Conservation (phyloP, 1,140 invertebrate genomes). For the Delia radicum region DNA sequence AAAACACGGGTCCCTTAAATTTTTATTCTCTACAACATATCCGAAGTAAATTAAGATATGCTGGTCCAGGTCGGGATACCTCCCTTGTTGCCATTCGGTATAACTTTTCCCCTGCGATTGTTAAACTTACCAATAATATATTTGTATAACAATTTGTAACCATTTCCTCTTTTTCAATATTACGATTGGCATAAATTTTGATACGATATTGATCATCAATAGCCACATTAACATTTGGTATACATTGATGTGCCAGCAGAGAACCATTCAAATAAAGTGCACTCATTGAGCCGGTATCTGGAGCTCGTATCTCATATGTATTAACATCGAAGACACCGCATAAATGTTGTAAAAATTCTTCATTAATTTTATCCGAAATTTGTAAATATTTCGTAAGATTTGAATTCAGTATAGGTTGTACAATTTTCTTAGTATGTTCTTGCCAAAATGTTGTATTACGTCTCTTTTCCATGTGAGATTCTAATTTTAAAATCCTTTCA, state of each 20-base stretch:
- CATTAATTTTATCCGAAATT: constrained; percentile 41
- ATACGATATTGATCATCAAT: constrained; percentile 65
- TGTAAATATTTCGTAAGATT: constrained; percentile 39
- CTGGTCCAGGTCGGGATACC: no score
- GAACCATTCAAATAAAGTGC: constrained; percentile 67
- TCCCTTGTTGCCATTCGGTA: no score
- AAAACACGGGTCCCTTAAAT: no score
- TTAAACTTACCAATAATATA: constrained; percentile 63
- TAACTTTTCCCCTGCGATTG: no score
- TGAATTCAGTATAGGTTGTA: constrained; percentile 45
- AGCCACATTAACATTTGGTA: constrained; percentile 65
- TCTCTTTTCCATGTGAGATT: constrained; percentile 63
- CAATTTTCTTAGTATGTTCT: constrained; percentile 60
- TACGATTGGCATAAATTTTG: constrained; percentile 63
- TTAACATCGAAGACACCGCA: constrained; percentile 71
- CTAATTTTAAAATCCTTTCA: constrained; percentile 62
- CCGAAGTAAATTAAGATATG: no score
- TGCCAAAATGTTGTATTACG: constrained; percentile 62
- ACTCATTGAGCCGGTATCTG: constrained; percentile 58
- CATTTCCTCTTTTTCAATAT: constrained; percentile 63
- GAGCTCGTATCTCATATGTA: constrained; percentile 66
- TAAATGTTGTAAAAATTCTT: constrained; percentile 63
- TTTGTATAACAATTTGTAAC: constrained; percentile 78
- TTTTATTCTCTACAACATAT: no score
- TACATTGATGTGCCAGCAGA: constrained; percentile 70